phyloP scores from a whole-genome alignment of 2,797 vertebrate genomes.

The Cyprinodon diabolis region DNA sequence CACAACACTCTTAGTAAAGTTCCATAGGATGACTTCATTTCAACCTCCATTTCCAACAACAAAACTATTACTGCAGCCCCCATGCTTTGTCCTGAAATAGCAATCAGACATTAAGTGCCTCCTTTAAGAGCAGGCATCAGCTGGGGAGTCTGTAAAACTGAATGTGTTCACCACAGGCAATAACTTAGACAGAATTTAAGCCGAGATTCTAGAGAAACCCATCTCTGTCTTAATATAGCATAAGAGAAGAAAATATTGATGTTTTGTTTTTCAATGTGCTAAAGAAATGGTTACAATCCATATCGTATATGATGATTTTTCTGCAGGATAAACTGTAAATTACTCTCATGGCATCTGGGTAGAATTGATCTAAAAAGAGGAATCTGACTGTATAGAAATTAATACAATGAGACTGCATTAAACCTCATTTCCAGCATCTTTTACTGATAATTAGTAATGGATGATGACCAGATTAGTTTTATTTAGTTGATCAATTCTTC shows the following conservation, averaged over 20 bases:
- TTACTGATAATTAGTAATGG: too few species aligned
- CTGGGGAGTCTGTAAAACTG: conserved; percentile 55
- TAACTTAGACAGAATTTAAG: conserved; percentile 42
- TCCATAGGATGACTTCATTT: conserved; percentile 64
- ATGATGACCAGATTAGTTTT: too few species aligned
- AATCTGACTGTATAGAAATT: not conserved
- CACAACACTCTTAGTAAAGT: conserved; percentile 58
- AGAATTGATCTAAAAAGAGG: not conserved
- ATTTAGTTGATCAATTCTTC: too few species aligned
- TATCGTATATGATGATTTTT: not conserved
- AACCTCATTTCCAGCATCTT: too few species aligned
- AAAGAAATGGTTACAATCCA: conserved; percentile 17
- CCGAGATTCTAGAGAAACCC: conserved; percentile 41
- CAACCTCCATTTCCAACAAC: conserved; percentile 57
- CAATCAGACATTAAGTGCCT: conserved; percentile 46
- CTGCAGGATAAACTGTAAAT: not conserved
- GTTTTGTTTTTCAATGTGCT: not conserved
- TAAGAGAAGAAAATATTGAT: conserved; percentile 1
- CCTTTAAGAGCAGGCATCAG: conserved; percentile 63
- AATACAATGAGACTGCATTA: not conserved
- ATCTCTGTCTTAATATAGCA: conserved; percentile 29
- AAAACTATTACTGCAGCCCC: conserved; percentile 59
- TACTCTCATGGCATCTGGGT: not conserved
- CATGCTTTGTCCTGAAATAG: conserved; percentile 58
- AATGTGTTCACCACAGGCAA: conserved; percentile 56